These are phyloP conservation scores for Oryctes rhinoceros DNA, from an alignment of 1,140 invertebrate species.

Conservation along the genomic window DNA sequence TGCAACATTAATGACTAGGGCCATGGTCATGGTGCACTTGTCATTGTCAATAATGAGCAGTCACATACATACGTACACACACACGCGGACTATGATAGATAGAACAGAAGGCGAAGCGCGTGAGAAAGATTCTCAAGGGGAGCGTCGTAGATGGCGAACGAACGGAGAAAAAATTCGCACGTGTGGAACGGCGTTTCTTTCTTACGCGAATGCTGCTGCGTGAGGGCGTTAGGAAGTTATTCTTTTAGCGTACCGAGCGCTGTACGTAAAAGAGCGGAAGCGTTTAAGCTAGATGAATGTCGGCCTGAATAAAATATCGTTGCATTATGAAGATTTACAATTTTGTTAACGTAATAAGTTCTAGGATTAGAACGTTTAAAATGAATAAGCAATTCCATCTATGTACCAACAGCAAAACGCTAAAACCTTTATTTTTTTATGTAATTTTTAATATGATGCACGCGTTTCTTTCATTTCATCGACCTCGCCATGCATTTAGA, in stretches of 20 bases:
- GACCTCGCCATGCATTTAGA: no score
- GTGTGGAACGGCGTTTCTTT: not conserved
- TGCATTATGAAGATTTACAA: no score
- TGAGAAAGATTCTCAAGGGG: slow-evolving; percentile 21
- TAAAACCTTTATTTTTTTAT: no score
- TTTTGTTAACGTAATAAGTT: no score
- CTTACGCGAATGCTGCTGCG: not conserved
- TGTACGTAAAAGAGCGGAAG: not conserved
- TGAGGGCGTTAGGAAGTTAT: not conserved
- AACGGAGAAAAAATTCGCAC: slow-evolving; percentile 27
- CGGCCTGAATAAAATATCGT: not conserved
- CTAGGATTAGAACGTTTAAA: no score
- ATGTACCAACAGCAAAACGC: no score
- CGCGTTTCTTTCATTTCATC: no score
- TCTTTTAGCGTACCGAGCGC: not conserved
- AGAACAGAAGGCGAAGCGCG: slow-evolving; percentile 21
- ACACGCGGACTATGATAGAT: not conserved
- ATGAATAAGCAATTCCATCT: no score
- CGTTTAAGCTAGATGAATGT: not conserved
- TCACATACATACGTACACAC: not conserved
- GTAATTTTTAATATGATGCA: no score
- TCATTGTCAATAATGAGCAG: slow-evolving; percentile 39
- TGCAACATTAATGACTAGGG: slow-evolving; percentile 49
- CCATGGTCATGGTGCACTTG: slow-evolving; percentile 50
- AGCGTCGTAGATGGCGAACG: not conserved